Evolutionary conservation across 2,113 vertebrate species (phyloP).

Genomic region (Macrotis lagotis): DNA sequence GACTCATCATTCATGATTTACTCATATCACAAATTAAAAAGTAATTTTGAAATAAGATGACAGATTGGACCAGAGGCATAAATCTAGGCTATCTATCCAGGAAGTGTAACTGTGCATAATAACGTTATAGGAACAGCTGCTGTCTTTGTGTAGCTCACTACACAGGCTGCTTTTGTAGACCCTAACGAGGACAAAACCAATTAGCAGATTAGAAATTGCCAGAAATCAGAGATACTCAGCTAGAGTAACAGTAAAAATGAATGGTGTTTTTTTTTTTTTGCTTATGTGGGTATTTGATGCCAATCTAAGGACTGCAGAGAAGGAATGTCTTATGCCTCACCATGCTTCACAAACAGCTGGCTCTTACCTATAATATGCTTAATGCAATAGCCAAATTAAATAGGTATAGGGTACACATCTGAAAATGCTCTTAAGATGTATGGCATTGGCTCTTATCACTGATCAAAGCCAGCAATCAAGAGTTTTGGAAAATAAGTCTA

Average conservation of each 20-base stretch:
- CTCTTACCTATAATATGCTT: constrained; percentile 28
- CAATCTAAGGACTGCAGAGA: constrained; percentile 31
- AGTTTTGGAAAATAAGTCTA: constrained; percentile 66
- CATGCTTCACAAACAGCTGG: constrained; percentile 55
- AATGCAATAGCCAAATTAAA: constrained; percentile 42
- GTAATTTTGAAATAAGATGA: constrained; percentile 63
- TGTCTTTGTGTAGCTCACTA: constrained; percentile 72
- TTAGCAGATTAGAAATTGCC: constrained; percentile 79
- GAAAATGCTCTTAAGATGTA: constrained; percentile 50
- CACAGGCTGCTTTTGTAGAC: constrained; percentile 65
- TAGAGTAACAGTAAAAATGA: constrained; percentile 66
- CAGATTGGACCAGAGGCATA: constrained; percentile 75
- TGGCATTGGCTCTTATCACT: constrained; percentile 4
- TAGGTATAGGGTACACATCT: constrained; percentile 6
- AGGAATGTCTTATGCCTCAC: constrained; percentile 23
- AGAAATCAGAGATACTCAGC: constrained; percentile 70
- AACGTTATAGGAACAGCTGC: constrained; percentile 76
- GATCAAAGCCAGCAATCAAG: constrained; percentile 70
- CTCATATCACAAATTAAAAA: constrained; percentile 64
- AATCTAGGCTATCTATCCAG: constrained; percentile 66
- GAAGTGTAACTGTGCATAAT: constrained; percentile 55
- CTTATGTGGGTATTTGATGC: constrained; percentile 46
- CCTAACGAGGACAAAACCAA: constrained; percentile 73
- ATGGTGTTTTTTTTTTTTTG: constrained; percentile 46
- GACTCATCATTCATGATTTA: constrained; percentile 70